Evolutionary conservation across 1,140 invertebrate genomes (phyloP), one percentile per base, ranked within the genome.

Genomic region (Drosophila lacteicornis): DNA sequence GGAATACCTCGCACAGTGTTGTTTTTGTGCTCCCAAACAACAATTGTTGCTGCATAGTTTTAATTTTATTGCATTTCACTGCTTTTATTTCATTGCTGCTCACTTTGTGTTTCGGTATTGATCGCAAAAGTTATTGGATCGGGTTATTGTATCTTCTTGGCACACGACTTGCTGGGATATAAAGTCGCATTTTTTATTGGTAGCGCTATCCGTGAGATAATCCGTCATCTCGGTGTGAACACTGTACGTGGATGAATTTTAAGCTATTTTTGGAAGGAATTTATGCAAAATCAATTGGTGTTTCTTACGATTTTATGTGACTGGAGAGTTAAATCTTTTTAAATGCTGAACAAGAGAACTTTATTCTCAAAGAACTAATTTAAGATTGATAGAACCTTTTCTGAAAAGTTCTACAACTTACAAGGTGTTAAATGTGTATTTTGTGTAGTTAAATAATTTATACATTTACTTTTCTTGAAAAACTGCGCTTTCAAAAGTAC

Each of bases 1-100:
- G 45, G 49, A 69, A 69, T 68, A 68, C 53, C 45, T 71, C 60
- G 58, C 80, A 67, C 59, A 70, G 75, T 79, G 79, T 79, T 75
- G 71, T 65, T 80, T 46, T 65, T 38, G 50, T 36, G 51, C 71
- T 13, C 36, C 22, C 49, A 0, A 36, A 3, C 42, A 61, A 53
- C 27, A 56, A 63, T 38, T 62, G 60, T 42, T 62, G 69, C 47
- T 67, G 66, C 47, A 49, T 67, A 77, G 56, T 60, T 50, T 67
- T 77, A 38, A 50, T 53, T 73, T 71, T 60, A 69, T 69, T 70
- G 53, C 69, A 71, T 62, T 74, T 69, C 47, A 25, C 47, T 55
- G 67, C 13, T 68, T 70, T 70, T 68, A 40, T 70, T 75, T 62
- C 27, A 11, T 55, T 12, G 19, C 33, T 56, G 17, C 33, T 56